Conservation (phyloP, 1,140 invertebrate genomes). For the Formica selysi region DNA sequence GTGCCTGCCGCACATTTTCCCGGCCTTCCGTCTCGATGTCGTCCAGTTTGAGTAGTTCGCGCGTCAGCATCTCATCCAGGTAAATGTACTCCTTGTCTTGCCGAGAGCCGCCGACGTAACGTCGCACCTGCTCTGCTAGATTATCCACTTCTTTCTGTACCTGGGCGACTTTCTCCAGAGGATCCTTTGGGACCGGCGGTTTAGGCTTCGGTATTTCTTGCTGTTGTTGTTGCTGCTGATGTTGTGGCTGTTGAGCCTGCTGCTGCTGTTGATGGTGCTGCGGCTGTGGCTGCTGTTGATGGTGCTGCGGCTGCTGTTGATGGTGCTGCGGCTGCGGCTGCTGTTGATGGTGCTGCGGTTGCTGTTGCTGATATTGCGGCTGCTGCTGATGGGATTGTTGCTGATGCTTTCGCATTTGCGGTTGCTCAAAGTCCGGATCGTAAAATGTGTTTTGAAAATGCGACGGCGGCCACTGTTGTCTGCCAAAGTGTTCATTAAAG, state of each 20-base stretch:
- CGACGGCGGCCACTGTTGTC: slow-evolving; percentile 74
- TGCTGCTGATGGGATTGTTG: slow-evolving; percentile 74
- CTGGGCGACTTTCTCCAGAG: slow-evolving; percentile 92
- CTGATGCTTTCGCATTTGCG: slow-evolving; percentile 73
- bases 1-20: slow-evolving; percentile 93
- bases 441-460: slow-evolving; percentile 77
- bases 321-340: slow-evolving; percentile 69
- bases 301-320: slow-evolving; percentile 62
- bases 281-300: slow-evolving; percentile 36
- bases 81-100: slow-evolving; percentile 95
- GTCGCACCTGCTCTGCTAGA: slow-evolving; percentile 92
- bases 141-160: slow-evolving; percentile 94
- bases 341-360: slow-evolving; percentile 76
- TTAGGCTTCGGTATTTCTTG: slow-evolving; percentile 80
- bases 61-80: slow-evolving; percentile 97
- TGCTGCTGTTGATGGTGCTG: slow-evolving; percentile 71
- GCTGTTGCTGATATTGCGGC: slow-evolving; percentile 61
- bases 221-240: slow-evolving; percentile 81
- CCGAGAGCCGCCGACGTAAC: slow-evolving; percentile 90
- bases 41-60: slow-evolving; percentile 96
- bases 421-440: slow-evolving; percentile 79
- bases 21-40: slow-evolving; percentile 96
- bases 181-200: slow-evolving; percentile 87
- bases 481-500: slow-evolving; percentile 68
- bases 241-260: slow-evolving; percentile 74